These are phyloP conservation scores for Pseudomyrmex flavicornis DNA, from an alignment of 1,140 invertebrate genomes.

Conservation along the genomic window DNA sequence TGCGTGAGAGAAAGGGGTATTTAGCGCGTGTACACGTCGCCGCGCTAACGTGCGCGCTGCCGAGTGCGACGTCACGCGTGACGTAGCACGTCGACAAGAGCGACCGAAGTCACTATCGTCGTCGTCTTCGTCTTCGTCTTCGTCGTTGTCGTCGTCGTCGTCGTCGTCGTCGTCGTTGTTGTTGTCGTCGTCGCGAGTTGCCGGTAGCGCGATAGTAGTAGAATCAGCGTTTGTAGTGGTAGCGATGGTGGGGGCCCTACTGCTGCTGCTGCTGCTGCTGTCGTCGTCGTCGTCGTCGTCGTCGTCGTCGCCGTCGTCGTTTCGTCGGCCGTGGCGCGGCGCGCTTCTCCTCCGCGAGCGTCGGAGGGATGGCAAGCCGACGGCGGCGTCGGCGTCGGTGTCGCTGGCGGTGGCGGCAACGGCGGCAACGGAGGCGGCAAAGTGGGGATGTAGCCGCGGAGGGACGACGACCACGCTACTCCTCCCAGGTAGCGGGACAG, in stretches of 20 bases:
- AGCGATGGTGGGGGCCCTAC: constrained; percentile 5
- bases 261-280: constrained; percentile 22
- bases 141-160: no score
- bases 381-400: constrained; percentile 55
- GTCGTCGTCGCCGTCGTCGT: constrained; percentile 68
- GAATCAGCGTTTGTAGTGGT: constrained; percentile 15
- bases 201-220: constrained; percentile 3
- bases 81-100: constrained; percentile 69
- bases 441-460: constrained; percentile 69
- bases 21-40: constrained; percentile 57
- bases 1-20: constrained; percentile 58
- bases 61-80: constrained; percentile 77
- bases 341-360: constrained; percentile 60
- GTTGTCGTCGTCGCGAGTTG: constrained; percentile 15
- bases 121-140: constrained; percentile 21
- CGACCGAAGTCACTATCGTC: constrained; percentile 25
- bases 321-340: constrained; percentile 61
- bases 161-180: background rate
- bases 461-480: constrained; percentile 67
- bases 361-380: constrained; percentile 62
- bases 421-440: constrained; percentile 51
- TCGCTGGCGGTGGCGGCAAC: constrained; percentile 59
- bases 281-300: constrained; percentile 51
- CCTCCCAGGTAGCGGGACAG: constrained; percentile 73
- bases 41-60: constrained; percentile 58